Evolutionary conservation across 2,113 vertebrate species (phyloP).

Genomic region (Sebastes schlegelii): DNA sequence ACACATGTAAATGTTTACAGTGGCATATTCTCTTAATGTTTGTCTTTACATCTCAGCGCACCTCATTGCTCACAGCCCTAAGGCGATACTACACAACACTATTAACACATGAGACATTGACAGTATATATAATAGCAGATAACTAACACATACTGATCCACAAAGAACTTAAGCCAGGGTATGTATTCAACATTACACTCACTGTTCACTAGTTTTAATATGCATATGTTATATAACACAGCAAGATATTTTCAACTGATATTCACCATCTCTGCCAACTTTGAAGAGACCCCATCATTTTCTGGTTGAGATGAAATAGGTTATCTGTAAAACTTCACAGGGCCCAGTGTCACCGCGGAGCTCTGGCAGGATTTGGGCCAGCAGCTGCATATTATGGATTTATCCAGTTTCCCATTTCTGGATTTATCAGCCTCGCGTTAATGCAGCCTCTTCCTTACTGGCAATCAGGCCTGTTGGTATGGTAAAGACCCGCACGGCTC

Average conservation of each 20-base stretch:
- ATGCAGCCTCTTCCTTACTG: slow-evolving; percentile 48
- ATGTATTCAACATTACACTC: slow-evolving; percentile 2
- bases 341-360: slow-evolving; percentile 30
- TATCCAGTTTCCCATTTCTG: slow-evolving; percentile 54
- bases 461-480: slow-evolving; percentile 50
- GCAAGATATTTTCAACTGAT: slow-evolving; percentile 33
- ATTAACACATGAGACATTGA: slow-evolving; percentile 4
- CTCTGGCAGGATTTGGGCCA: slow-evolving; percentile 51
- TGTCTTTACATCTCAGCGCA: background rate
- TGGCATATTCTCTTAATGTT: slow-evolving; percentile 7
- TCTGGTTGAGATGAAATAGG: slow-evolving; percentile 50
- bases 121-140: background rate
- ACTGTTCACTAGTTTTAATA: background rate
- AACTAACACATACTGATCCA: background rate
- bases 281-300: slow-evolving; percentile 46
- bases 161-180: background rate
- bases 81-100: background rate
- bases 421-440: slow-evolving; percentile 55
- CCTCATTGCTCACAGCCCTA: slow-evolving; percentile 6
- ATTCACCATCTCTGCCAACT: slow-evolving; percentile 18
- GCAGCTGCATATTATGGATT: slow-evolving; percentile 59
- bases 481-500: slow-evolving; percentile 57
- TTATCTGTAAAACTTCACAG: slow-evolving; percentile 55
- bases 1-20: slow-evolving; percentile 2
- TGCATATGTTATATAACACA: slow-evolving; percentile 4